Evolutionary conservation across 2,888 invertebrate genomes (phyloP), one percentile per base, ranked within the genome.

Genomic region (Campoplex capitator): DNA sequence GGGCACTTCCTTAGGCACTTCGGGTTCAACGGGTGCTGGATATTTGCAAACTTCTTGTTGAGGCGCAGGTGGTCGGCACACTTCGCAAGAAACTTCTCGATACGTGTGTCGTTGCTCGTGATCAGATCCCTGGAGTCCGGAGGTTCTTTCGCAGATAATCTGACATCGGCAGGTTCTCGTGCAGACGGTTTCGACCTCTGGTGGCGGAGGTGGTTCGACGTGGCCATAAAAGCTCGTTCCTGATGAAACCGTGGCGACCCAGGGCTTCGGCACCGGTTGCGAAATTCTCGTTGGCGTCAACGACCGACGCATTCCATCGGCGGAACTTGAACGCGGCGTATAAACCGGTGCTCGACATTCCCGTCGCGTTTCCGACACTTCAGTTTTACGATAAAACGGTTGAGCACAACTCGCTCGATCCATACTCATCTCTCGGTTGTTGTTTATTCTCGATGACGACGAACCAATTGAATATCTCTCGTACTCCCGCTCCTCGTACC

Each of bases 251-350:
- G 93, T 94, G 0, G 94, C 94, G 0, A 92, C 93, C 94, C 94
- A 94, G 1, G 94, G 94, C 73, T 92, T 90, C 0, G 94, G 94
- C 18, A 91, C 91, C 9, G 94, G 94, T 48, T 94, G 94, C 32
- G 91, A 91, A 51, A 94, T 94, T 67, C 92, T 91, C 11, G 94
- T 94, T 0, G 94, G 94, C 0, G 94, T 94, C 67, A 94, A 77
- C 0, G 94, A 94, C 62, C 94, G 89, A 9, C 93, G 88, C 2
- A 92, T 84, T n/a, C 93, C 92, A 32, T 94, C 94, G 3, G 93
- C 89, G 3, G 94, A 94, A 71, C 91, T 91, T 0, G 94, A 90
- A 75, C 92, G 90, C 3, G 92, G 89, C 1, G 92, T 91, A 11
- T 90, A 88, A 28, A 79, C 85, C 3, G 88, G 77, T 0, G 81